phyloP scores from a whole-genome alignment of 2,113 vertebrate genomes.

The Empidonax traillii region DNA sequence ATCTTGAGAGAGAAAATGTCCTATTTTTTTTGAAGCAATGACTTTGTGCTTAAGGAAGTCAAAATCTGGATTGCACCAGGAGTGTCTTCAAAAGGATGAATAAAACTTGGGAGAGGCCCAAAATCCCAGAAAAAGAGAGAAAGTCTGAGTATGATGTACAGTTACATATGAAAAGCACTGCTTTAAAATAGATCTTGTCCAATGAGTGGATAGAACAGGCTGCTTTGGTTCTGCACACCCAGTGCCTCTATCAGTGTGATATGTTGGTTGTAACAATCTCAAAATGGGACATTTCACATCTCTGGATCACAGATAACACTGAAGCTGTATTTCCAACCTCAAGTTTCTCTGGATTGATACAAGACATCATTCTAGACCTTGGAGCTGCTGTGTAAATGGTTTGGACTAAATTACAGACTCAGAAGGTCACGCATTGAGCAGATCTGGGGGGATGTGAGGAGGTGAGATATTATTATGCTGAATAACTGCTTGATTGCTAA shows the following conservation, averaged over 20 bases:
- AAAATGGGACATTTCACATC: background rate
- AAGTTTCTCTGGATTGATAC: background rate
- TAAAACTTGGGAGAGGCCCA: background rate
- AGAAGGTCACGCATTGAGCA: accelerated
- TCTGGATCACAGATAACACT: background rate
- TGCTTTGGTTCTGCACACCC: background rate
- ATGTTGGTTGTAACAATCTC: background rate
- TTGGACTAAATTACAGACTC: background rate
- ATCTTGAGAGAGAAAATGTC: background rate
- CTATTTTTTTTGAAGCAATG: background rate
- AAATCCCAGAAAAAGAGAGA: background rate
- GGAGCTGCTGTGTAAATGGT: background rate
- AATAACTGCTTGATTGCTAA: background rate
- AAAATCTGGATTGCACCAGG: background rate
- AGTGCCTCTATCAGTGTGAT: background rate
- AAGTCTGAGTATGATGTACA: background rate
- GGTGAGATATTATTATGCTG: background rate
- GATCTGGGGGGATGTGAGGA: background rate
- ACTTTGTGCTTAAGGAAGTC: background rate
- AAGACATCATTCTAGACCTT: background rate
- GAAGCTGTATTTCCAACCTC: background rate
- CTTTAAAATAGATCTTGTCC: background rate
- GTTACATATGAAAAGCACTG: background rate
- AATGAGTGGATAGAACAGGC: background rate
- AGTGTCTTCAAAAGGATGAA: background rate